Evolutionary conservation across 1,140 invertebrate species (phyloP), one percentile per base, ranked within the genome.

Genomic region (Lordiphosa collinella): DNA sequence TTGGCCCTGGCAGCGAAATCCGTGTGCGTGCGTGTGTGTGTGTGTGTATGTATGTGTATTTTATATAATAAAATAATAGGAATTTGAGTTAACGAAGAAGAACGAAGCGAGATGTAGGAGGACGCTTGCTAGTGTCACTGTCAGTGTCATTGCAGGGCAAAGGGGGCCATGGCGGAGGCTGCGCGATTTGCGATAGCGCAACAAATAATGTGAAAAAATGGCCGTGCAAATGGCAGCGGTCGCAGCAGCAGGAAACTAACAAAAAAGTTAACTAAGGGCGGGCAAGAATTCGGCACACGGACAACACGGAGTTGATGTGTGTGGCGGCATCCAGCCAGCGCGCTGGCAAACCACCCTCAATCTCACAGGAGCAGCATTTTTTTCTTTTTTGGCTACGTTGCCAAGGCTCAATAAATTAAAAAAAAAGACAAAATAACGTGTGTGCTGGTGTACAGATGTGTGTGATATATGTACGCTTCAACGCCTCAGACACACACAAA

Each of bases 261-360:
- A 80, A 80, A 80, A 69, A 80, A 82, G 75, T 80, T 80, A 82
- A 76, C 76, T 82, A 63, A 80, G 75, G 75, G 66, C 71, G 54
- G 36, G 10, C 46, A 37, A 66, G 34, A 22, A 13, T 47, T 55
- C 31, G 9, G 57, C 53, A 29, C 25, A 40, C 11, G 46, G 47
- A 31, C 29, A 46, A 18, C 34, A 18, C 12, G 14, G 10, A 36
- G 3, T 31, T 29, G 7, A 29, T 29, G 25, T 43, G 35, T 65
- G 62, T 64, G 52, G 66, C 40, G 66, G 66, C 55, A 69, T 69
- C 61, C 41, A 11, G 13, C 29, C 14, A 46, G 12, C 38, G 38
- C 31, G 32, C 13, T 40, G 46, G 22, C 13, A 60, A 80, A 61
- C 74, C 73, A 60, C 74, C 74, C 64, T 66, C 48, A 51, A 48